Conservation (phyloP, 2,113 vertebrate genomes). For the Misgurnus mizolepis region DNA sequence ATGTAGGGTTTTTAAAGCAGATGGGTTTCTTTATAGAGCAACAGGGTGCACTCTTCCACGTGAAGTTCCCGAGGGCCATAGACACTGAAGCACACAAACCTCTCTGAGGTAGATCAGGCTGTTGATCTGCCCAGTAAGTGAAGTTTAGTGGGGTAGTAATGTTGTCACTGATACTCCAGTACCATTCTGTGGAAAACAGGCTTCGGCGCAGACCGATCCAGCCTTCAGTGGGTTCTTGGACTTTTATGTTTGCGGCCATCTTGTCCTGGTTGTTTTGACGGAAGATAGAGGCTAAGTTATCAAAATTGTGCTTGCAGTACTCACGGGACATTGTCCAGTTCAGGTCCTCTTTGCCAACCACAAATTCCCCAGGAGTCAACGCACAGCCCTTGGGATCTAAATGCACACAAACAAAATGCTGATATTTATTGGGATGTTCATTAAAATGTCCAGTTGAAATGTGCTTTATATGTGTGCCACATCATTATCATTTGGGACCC, state of each 20-base stretch:
- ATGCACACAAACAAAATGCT: not conserved
- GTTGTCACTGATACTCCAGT: slow-evolving; percentile 54
- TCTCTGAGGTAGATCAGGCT: slow-evolving; percentile 30
- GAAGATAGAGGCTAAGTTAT: slow-evolving; percentile 57
- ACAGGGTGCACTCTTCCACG: slow-evolving; percentile 62
- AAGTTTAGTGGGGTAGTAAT: not conserved
- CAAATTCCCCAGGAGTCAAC: slow-evolving; percentile 21
- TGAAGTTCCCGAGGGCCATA: not conserved
- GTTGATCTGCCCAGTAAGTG: slow-evolving; percentile 56
- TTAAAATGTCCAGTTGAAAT: not conserved
- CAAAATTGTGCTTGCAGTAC: not conserved
- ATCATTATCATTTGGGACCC: too few species aligned
- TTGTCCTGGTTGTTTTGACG: fast-evolving
- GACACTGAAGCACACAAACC: slow-evolving; percentile 62
- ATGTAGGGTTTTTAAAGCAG: slow-evolving; percentile 49
- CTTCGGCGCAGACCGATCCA: slow-evolving; percentile 71
- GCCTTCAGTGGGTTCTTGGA: fast-evolving
- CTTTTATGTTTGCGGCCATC: not conserved
- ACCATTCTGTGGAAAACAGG: slow-evolving; percentile 61
- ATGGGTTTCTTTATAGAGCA: slow-evolving; percentile 55
- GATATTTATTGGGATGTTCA: not conserved
- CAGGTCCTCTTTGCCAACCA: fast-evolving
- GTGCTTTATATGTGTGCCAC: too few species aligned
- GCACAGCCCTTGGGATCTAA: slow-evolving; percentile 65
- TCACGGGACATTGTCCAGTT: slow-evolving; percentile 59